Evolutionary conservation across 2,888 invertebrate species (phyloP).

Genomic region (Aporophyla lueneburgensis): DNA sequence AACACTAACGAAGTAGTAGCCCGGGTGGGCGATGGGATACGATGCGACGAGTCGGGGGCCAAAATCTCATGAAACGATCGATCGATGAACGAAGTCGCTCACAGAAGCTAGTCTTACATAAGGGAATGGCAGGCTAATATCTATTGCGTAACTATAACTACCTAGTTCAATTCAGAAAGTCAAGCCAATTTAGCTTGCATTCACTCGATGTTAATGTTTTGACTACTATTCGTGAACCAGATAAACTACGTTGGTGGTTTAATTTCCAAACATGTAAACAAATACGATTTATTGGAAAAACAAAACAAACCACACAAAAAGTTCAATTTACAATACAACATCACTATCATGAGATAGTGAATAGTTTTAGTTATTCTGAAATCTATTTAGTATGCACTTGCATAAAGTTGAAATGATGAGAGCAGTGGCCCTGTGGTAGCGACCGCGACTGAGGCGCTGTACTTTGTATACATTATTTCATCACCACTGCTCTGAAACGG

Average conservation of each 20-base stretch:
- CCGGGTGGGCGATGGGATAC: no score
- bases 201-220: background rate
- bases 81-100: no score
- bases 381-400: background rate
- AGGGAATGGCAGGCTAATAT: background rate
- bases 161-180: background rate
- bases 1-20: no score
- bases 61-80: no score
- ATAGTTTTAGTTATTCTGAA: background rate
- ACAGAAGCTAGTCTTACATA: slow-evolving; percentile 19
- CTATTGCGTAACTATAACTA: background rate
- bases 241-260: background rate
- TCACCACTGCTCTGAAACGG: no score
- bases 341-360: background rate
- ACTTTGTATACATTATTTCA: no score
- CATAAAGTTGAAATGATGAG: background rate
- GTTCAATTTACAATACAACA: background rate
- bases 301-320: background rate
- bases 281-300: background rate
- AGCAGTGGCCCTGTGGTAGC: no score
- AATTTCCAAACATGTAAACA: background rate
- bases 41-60: no score
- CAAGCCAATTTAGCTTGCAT: background rate
- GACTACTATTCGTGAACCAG: background rate
- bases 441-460: no score